Base-by-base conservation (phyloP, 1,140 invertebrate genomes). In the Euschistus heros region DNA sequence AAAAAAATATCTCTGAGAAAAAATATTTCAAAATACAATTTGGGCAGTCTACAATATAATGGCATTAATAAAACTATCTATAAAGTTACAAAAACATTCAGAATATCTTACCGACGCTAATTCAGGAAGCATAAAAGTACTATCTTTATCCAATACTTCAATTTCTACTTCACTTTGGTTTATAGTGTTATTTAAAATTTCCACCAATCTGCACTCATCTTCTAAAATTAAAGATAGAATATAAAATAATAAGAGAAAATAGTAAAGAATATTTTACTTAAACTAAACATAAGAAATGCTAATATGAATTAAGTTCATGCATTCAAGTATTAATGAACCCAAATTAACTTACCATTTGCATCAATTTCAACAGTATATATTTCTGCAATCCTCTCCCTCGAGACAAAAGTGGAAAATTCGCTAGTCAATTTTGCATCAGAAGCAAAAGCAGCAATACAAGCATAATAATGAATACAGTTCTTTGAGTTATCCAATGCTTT, bases 361-460 rank as follows among this genome's bases (percentile, higher is more conserved):
- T 42, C 61, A 15, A 69, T 65, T 67, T 68, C 65, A 22, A 69
- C 55, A 33, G 62, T 24, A 54, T 44, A 61, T 8, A 24, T 61
- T 24, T 61, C 42, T 18, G 37, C n/a, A 37, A 61, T 18, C 26
- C 42, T 68, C 71, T 82, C 81, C 52, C 81, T 73, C 71, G 81
- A 80, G n/a, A 86, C 79, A 68, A 83, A 86, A 74, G 79, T 79
- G 50, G 79, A 75, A 78, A 89, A 91, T 73, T 91, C 87, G 69
- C 84, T 79, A 33, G 77, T 73, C 65, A 87, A 77, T 71, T 83
- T 83, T 17, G 79, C 74, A 75, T 88, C 82, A 74, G 86, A 87
- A n/a, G 84, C 83, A 78, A 91, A 87, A 55, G 87, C 87, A 76
- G 84, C 85, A 30, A 89, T 76, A 73, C 87, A 89, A n/a, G 86